Conservation (phyloP, 2,888 invertebrate species). For the Blera fallax region DNA sequence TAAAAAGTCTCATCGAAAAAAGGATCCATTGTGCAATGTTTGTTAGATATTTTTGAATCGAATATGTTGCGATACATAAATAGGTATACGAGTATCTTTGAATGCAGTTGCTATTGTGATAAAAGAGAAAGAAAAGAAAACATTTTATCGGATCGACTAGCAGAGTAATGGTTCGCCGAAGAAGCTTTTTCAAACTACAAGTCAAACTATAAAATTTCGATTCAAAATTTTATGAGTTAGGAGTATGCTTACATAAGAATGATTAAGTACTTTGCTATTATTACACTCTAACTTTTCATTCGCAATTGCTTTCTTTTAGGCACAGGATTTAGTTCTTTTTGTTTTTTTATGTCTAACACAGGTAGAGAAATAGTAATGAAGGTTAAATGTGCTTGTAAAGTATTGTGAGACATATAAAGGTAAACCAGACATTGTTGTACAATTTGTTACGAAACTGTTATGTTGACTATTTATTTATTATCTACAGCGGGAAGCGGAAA, state of each 20-base stretch:
- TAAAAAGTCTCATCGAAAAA: slow-evolving; percentile 6
- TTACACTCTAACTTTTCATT: neutral
- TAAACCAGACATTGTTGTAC: no score
- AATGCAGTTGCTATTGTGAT: slow-evolving; percentile 6
- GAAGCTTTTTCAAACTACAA: neutral
- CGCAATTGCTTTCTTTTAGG: neutral
- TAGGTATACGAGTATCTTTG: neutral
- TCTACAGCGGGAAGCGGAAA: no score
- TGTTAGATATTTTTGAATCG: slow-evolving; percentile 30
- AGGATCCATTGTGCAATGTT: slow-evolving; percentile 1
- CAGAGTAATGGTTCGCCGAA: neutral
- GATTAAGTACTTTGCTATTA: neutral
- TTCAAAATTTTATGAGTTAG: neutral
- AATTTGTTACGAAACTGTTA: no score
- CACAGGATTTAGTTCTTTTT: neutral
- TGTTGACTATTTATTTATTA: no score
- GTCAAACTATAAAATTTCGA: neutral
- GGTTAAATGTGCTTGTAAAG: neutral
- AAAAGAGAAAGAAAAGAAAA: neutral
- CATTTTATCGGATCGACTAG: slow-evolving; percentile 22
- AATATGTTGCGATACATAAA: neutral
- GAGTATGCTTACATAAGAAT: neutral
- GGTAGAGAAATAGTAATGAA: neutral
- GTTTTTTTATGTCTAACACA: neutral
- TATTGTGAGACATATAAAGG: no score